Percentiles rank a stretch among this genome's conserved stretches.
phyloP scores from a whole-genome alignment of 2,113 vertebrate genomes.

The Porphyrio hochstetteri region DNA sequence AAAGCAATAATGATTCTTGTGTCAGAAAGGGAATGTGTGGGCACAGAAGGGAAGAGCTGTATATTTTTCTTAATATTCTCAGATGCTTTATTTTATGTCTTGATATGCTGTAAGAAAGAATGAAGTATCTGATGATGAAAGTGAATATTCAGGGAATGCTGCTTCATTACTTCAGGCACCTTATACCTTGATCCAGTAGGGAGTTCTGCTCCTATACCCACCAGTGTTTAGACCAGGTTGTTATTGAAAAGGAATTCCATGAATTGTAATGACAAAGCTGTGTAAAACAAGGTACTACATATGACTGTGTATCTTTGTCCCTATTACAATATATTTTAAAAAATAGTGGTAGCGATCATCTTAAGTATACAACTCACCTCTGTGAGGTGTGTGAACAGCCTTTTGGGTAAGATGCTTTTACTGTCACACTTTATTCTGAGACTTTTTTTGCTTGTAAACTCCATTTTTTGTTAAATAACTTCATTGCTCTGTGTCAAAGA shows the following conservation, averaged over 20 bases:
- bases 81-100: neutral
- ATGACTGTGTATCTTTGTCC: neutral
- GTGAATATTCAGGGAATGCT: neutral
- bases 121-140: neutral
- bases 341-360: neutral
- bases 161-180: fast-evolving
- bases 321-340: neutral
- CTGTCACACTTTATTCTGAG: neutral
- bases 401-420: neutral
- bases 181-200: neutral
- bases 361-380: neutral
- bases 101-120: neutral
- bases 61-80: neutral
- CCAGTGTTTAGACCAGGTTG: neutral
- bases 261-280: neutral
- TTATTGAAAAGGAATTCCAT: neutral
- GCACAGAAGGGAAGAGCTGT: neutral
- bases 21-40: neutral
- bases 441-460: neutral
- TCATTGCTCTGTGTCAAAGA: neutral
- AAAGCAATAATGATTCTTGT: neutral
- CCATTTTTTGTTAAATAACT: fast-evolving
- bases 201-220: neutral
- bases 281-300: neutral
- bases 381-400: neutral